These are phyloP conservation scores for Manduca sexta DNA, from an alignment of 1,140 invertebrate species.

Conservation along the genomic window DNA sequence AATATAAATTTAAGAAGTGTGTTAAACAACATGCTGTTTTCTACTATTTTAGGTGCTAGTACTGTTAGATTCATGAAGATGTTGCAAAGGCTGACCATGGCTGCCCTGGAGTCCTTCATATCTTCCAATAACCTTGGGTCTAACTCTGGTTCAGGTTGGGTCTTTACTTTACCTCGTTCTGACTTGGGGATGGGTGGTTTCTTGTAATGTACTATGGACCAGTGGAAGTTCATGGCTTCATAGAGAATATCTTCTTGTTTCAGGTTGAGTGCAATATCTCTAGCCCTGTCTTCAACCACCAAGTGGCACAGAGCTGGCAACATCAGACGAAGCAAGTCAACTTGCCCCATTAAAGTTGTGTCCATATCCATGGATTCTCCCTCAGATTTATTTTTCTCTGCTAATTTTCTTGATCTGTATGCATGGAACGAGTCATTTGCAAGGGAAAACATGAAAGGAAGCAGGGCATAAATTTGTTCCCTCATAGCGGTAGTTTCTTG, in stretches of 20 bases:
- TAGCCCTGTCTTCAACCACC: constrained; percentile 89
- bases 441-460: constrained; percentile 85
- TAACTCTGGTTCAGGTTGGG: constrained; percentile 82
- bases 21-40: constrained; percentile 83
- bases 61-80: constrained; percentile 95
- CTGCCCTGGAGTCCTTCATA: constrained; percentile 86
- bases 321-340: constrained; percentile 88
- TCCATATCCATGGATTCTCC: constrained; percentile 71
- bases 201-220: constrained; percentile 90
- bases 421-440: constrained; percentile 89
- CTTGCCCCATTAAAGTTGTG: constrained; percentile 73
- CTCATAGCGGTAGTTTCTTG: constrained; percentile 94
- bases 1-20: constrained; percentile 90
- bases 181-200: constrained; percentile 85
- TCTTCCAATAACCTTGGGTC: constrained; percentile 82
- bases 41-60: constrained; percentile 86
- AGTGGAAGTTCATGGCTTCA: constrained; percentile 87
- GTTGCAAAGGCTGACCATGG: constrained; percentile 91
- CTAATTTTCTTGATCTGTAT: constrained; percentile 75
- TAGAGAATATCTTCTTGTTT: constrained; percentile 87
- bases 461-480: constrained; percentile 83
- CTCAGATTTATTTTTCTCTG: constrained; percentile 76
- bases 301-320: constrained; percentile 92
- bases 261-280: constrained; percentile 85
- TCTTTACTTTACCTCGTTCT: constrained; percentile 81